Conservation (phyloP, 1,140 invertebrate genomes). For the Nomia melanderi region DNA sequence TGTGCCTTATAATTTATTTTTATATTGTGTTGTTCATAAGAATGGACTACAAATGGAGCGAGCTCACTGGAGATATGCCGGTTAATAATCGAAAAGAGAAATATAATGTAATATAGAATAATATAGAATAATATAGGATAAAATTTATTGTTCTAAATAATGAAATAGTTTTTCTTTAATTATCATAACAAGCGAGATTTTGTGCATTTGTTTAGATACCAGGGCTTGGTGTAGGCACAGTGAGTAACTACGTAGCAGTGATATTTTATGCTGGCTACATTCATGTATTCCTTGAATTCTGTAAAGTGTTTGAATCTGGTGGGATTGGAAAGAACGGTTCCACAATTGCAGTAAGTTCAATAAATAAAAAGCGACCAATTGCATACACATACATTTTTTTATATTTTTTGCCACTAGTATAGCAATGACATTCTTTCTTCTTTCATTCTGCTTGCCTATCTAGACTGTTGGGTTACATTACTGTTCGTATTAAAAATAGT, state of each 20-base stretch:
- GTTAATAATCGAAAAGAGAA: not conserved
- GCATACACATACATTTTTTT: slow-evolving; percentile 31
- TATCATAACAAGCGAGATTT: slow-evolving; percentile 57
- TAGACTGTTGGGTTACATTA: slow-evolving; percentile 5
- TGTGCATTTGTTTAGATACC: slow-evolving; percentile 82
- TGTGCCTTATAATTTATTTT: slow-evolving; percentile 33
- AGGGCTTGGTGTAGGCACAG: slow-evolving; percentile 80
- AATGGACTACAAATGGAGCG: slow-evolving; percentile 56
- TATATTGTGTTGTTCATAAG: slow-evolving; percentile 5
- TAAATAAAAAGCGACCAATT: slow-evolving; percentile 15
- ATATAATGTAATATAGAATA: not conserved
- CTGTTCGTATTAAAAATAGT: slow-evolving; percentile 19
- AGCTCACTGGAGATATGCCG: slow-evolving; percentile 16
- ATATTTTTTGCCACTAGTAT: slow-evolving; percentile 41
- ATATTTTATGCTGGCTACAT: slow-evolving; percentile 85
- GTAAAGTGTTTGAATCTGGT: slow-evolving; percentile 85
- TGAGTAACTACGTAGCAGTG: slow-evolving; percentile 82
- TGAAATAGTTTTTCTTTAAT: slow-evolving; percentile 18
- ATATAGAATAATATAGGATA: slow-evolving; percentile 22
- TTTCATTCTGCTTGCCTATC: slow-evolving; percentile 50
- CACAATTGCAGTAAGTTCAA: slow-evolving; percentile 91
- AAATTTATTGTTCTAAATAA: not conserved
- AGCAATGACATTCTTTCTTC: slow-evolving; percentile 45
- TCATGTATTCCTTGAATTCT: slow-evolving; percentile 85
- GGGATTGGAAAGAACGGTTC: slow-evolving; percentile 96